Evolutionary conservation across 2,113 vertebrate species (phyloP), one percentile per base, ranked within the genome.

Genomic region (Crotophaga sulcirostris): DNA sequence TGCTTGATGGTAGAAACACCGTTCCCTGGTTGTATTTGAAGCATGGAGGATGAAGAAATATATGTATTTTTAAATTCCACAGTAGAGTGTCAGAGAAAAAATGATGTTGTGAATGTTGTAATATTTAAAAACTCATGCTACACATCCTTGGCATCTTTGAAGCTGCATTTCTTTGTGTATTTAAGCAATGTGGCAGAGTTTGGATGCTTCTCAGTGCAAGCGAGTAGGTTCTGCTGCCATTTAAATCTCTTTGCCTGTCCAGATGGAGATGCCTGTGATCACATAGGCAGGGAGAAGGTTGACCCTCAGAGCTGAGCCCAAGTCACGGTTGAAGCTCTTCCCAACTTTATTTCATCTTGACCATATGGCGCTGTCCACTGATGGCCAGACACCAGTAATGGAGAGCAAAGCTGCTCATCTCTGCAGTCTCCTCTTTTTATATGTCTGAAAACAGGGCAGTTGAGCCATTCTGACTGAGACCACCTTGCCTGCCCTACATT

Each of bases 401-500:
- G 36, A 74, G 56, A 54, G 64, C 60, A 82, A 42, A 70, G 34
- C 28, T 76, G 47, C 58, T 72, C 16, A 8, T 19, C 33, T 25
- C 23, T 58, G 23, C 36, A 5, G 12, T 14, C 33, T 56, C 6
- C 49, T 45, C 10, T n/a, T 69, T n/a, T 16, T n/a, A 3, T 8
- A 0, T 2, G 25, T 7, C 40, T 33, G 72, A 40, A 20, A 73
- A 8, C 24, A 58, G 74, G 66, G 13, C 52, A 33, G 26, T 16
- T 1, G 1, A 52, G n/a, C 21, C 15, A 1, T 63, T 45, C 55
- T n/a, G 21, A 31, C 36, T 13, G 15, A 68, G 19, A 23, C 5
- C 23, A 4, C 36, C 17, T 38, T 1, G 1, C n/a, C 70, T 36
- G 26, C 2, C 40, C 51, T 20, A 36, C 10, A 5, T 9, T 33